Conservation (phyloP, 2,888 invertebrate genomes). For the Ceramica pisi region DNA sequence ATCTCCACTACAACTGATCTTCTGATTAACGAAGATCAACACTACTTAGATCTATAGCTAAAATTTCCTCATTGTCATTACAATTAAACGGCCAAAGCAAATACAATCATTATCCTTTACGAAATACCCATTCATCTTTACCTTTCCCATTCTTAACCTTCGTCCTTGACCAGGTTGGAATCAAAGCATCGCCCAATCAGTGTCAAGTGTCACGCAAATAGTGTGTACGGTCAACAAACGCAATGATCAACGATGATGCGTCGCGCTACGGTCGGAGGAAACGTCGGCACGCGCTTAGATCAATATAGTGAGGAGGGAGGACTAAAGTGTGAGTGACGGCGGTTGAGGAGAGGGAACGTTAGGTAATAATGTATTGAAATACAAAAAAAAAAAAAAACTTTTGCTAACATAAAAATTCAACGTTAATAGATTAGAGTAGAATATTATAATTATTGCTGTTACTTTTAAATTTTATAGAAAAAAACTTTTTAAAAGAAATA, state of each 20-base stretch:
- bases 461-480: no score
- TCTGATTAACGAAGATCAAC: background rate
- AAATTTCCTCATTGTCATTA: background rate
- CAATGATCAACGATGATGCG: slow-evolving; percentile 70
- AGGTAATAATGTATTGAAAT: no score
- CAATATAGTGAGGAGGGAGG: slow-evolving; percentile 56
- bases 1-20: no score
- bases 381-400: no score
- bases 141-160: slow-evolving; percentile 34
- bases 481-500: no score
- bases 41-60: background rate
- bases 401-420: no score
- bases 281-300: slow-evolving; percentile 69
- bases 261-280: slow-evolving; percentile 60
- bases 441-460: no score
- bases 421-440: no score
- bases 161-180: slow-evolving; percentile 50
- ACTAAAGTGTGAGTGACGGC: slow-evolving; percentile 31
- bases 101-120: background rate
- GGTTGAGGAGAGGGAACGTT: background rate
- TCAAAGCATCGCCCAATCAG: slow-evolving; percentile 62
- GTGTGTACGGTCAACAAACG: slow-evolving; percentile 68
- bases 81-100: background rate
- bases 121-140: slow-evolving; percentile 14
- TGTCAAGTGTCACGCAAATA: slow-evolving; percentile 68